Conservation (phyloP, 2,888 invertebrate genomes). For the Hirtodrosophila cameraria region DNA sequence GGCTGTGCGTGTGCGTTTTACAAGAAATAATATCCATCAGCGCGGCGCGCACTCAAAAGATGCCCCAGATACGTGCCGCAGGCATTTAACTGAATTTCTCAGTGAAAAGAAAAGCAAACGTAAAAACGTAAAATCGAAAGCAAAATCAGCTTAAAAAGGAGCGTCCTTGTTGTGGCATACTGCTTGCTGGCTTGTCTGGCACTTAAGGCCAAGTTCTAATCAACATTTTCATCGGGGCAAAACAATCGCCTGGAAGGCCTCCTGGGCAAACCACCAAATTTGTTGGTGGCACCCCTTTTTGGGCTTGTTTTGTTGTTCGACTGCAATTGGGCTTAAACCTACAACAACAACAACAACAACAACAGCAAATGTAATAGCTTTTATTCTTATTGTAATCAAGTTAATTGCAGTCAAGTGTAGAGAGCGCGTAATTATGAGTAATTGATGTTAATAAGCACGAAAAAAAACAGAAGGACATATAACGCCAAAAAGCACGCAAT, state of each 20-base stretch:
- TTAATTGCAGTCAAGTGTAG: constrained; percentile 64
- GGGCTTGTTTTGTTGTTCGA: constrained; percentile 22
- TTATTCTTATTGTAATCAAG: constrained; percentile 67
- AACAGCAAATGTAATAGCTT: no score
- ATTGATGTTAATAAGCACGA: constrained; percentile 70
- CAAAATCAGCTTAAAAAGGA: constrained; percentile 50
- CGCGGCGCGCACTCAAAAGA: constrained; percentile 37
- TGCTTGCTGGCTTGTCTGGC: constrained; percentile 14
- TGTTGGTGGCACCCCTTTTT: constrained; percentile 33
- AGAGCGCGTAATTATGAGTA: constrained; percentile 72
- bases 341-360: constrained; percentile 6
- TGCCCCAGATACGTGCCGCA: constrained; percentile 60
- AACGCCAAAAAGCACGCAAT: constrained; percentile 71
- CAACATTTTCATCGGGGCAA: constrained; percentile 46
- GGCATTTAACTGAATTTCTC: constrained; percentile 75
- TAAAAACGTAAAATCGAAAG: constrained; percentile 36
- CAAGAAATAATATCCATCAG: constrained; percentile 62
- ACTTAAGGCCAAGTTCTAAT: constrained; percentile 43
- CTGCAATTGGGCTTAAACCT: constrained; percentile 14
- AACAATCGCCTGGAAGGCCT: constrained; percentile 4
- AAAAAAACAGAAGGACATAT: constrained; percentile 51
- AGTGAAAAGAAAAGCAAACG: constrained; percentile 59
- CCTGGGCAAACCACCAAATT: constrained; percentile 2
- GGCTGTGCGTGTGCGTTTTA: constrained; percentile 26
- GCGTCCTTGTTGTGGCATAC: not conserved